These are phyloP conservation scores for Rhabdomys pumilio DNA, from an alignment of 2,797 vertebrate genomes.

Conservation along the genomic window DNA sequence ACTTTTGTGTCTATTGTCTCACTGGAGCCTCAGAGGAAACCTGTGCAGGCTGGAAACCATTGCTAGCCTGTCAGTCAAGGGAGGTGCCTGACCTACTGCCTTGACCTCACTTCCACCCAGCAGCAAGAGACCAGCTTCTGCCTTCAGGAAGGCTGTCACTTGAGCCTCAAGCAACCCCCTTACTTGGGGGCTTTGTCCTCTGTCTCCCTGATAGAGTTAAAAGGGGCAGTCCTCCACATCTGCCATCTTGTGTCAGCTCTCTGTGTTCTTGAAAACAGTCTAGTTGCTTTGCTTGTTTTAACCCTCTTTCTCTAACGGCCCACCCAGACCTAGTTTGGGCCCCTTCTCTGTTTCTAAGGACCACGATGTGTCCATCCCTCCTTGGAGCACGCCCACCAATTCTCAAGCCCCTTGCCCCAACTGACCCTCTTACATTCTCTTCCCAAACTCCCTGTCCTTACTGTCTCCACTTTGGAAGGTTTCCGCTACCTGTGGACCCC, in stretches of 20 bases:
- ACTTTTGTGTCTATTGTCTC: background rate
- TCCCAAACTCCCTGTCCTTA: rapidly evolving
- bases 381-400: rapidly evolving
- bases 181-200: background rate
- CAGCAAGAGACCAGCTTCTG: background rate
- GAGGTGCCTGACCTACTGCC: background rate
- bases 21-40: background rate
- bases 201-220: background rate
- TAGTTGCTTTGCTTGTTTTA: background rate
- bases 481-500: background rate
- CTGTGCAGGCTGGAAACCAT: background rate
- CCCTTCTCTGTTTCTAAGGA: background rate
- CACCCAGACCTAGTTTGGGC: background rate
- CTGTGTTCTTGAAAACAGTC: background rate
- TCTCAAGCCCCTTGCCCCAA: background rate
- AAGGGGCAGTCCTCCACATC: background rate
- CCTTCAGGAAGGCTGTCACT: background rate
- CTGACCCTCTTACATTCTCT: background rate
- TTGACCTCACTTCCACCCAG: background rate
- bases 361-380: background rate
- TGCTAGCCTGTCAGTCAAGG: background rate
- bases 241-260: constrained; percentile 2
- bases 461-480: background rate
- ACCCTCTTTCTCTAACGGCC: background rate
- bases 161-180: background rate